These are phyloP conservation scores for Hydropsyche tenuis DNA, from an alignment of 1,140 invertebrate genomes.

Conservation along the genomic window DNA sequence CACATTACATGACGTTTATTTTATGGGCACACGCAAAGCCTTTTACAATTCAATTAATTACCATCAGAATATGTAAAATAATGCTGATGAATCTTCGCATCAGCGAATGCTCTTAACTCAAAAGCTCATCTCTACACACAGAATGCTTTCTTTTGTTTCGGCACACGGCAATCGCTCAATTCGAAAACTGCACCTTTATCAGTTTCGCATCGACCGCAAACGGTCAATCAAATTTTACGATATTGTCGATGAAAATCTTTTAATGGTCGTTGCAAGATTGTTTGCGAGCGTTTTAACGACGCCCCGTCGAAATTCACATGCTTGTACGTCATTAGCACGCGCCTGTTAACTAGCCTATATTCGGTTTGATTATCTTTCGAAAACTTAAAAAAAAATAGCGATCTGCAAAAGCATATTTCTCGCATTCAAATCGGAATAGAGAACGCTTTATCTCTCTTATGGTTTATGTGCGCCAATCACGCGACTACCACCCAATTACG, in stretches of 20 bases:
- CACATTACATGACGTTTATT: too few relatives aligned
- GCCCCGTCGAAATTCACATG: not conserved
- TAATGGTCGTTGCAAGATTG: not conserved
- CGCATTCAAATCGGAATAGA: too few relatives aligned
- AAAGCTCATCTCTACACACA: too few relatives aligned
- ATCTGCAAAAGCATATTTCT: too few relatives aligned
- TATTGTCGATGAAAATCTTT: slow-evolving; percentile 13
- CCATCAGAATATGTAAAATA: too few relatives aligned
- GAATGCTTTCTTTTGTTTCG: not conserved
- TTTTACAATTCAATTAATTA: too few relatives aligned
- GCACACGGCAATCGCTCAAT: not conserved
- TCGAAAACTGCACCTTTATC: not conserved
- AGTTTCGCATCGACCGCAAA: slow-evolving; percentile 11
- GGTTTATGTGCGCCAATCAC: not conserved
- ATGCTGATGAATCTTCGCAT: too few relatives aligned
- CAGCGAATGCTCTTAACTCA: too few relatives aligned
- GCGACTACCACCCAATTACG: not conserved
- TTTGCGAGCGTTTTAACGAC: not conserved
- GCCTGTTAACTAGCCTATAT: not conserved
- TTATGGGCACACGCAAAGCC: too few relatives aligned
- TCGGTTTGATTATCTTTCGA: not conserved
- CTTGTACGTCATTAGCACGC: not conserved
- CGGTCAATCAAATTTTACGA: slow-evolving; percentile 28
- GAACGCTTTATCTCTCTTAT: too few relatives aligned
- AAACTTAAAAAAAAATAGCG: too few relatives aligned